Evolutionary conservation across 2,113 vertebrate genomes (phyloP).

Genomic region (Protomyctophum bolini): DNA sequence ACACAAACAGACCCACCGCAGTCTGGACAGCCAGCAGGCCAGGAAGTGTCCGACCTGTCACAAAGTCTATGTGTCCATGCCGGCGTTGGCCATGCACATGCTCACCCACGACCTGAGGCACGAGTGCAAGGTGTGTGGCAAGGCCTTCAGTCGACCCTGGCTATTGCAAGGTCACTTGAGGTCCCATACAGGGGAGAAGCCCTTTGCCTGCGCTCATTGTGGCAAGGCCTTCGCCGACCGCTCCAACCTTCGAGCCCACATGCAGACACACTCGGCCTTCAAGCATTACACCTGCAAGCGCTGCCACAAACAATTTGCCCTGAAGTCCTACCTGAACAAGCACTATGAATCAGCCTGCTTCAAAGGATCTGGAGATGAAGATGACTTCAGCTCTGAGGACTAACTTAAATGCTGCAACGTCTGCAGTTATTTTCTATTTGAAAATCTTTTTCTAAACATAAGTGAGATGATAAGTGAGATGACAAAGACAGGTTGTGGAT

Average conservation of each 20-base stretch:
- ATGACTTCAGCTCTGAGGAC: constrained; percentile 81
- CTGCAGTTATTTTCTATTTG: constrained; percentile 8
- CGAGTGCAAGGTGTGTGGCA: constrained; percentile 86
- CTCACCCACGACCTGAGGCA: constrained; percentile 91
- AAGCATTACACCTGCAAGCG: constrained; percentile 91
- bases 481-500: constrained; percentile 8
- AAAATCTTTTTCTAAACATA: constrained; percentile 19
- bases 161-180: constrained; percentile 92
- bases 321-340: constrained; percentile 93
- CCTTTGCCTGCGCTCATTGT: constrained; percentile 90
- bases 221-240: constrained; percentile 92
- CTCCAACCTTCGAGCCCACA: constrained; percentile 91
- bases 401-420: constrained; percentile 37
- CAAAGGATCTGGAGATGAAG: constrained; percentile 78
- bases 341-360: constrained; percentile 92
- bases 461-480: neutral
- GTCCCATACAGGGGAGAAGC: constrained; percentile 90
- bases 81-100: constrained; percentile 92
- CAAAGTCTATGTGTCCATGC: constrained; percentile 92
- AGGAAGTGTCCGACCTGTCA: constrained; percentile 87
- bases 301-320: constrained; percentile 88
- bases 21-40: constrained; percentile 70
- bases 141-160: constrained; percentile 91
- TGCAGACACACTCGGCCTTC: constrained; percentile 93
- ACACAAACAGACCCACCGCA: constrained; percentile 73